Percentiles rank a stretch among this genome's conserved stretches.
These are phyloP conservation scores for Azemiops feae DNA, from an alignment of 2,113 vertebrate genomes.

Conservation along the genomic window DNA sequence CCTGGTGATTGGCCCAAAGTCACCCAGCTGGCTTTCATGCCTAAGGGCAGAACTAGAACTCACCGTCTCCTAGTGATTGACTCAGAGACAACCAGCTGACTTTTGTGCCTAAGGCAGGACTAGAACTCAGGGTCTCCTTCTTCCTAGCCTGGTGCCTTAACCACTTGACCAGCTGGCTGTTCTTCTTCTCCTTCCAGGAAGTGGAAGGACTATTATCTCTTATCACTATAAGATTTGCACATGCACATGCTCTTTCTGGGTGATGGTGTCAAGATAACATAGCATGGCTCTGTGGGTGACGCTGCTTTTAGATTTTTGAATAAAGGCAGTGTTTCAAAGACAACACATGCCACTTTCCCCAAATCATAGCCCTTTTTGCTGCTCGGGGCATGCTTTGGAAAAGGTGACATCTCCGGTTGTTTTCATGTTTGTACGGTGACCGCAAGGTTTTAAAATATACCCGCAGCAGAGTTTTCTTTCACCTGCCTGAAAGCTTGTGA, in stretches of 20 bases:
- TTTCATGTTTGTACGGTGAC: not conserved
- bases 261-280: not conserved
- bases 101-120: not conserved
- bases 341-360: not conserved
- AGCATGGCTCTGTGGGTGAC: not conserved
- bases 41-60: too few relatives aligned
- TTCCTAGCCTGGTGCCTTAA: not conserved
- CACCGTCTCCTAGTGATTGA: too few relatives aligned
- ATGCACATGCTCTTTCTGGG: not conserved
- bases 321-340: not conserved
- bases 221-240: not conserved
- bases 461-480: not conserved
- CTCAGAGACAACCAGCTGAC: too few relatives aligned
- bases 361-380: not conserved
- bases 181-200: not conserved
- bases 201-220: not conserved
- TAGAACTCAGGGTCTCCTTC: not conserved
- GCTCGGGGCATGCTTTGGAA: not conserved
- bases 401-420: not conserved
- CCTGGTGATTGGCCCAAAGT: too few relatives aligned
- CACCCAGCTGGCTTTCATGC: too few relatives aligned
- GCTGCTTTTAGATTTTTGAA: not conserved
- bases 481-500: not conserved
- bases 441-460: not conserved
- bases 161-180: not conserved